Evolutionary conservation across 1,140 invertebrate species (phyloP).

Genomic region (Papilio xuthus): DNA sequence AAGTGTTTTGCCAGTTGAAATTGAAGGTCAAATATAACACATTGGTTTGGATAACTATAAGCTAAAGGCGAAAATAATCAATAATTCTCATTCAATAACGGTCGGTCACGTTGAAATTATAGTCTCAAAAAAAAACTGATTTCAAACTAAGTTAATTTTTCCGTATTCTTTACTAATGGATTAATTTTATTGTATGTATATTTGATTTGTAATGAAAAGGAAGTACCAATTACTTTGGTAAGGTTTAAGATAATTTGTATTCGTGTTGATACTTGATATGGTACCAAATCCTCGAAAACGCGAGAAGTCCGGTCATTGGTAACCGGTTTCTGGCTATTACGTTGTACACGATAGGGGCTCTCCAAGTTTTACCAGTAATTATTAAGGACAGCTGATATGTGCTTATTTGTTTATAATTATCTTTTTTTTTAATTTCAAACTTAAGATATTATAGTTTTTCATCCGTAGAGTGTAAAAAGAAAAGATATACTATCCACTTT

Average conservation of each 20-base stretch:
- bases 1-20: too few species aligned
- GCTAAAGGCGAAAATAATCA: not conserved
- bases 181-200: not conserved
- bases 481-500: too few species aligned
- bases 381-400: constrained; percentile 9
- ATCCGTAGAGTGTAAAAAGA: too few species aligned
- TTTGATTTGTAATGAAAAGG: not conserved
- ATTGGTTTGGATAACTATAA: not conserved
- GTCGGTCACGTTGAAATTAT: not conserved
- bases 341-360: constrained; percentile 34
- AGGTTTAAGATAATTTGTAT: constrained; percentile 42
- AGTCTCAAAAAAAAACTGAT: not conserved
- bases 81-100: not conserved
- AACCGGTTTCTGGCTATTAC: constrained; percentile 72
- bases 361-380: constrained; percentile 7
- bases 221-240: constrained; percentile 22
- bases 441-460: too few species aligned
- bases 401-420: not conserved
- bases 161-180: not conserved
- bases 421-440: too few species aligned
- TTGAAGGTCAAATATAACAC: too few species aligned
- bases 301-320: constrained; percentile 52
- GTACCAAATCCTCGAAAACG: constrained; percentile 48
- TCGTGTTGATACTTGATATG: constrained; percentile 48
- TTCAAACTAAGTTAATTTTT: not conserved